Percentiles rank a stretch among this genome's conserved stretches.
phyloP scores from a whole-genome alignment of 2,888 invertebrate genomes.

The Apamea anceps region DNA sequence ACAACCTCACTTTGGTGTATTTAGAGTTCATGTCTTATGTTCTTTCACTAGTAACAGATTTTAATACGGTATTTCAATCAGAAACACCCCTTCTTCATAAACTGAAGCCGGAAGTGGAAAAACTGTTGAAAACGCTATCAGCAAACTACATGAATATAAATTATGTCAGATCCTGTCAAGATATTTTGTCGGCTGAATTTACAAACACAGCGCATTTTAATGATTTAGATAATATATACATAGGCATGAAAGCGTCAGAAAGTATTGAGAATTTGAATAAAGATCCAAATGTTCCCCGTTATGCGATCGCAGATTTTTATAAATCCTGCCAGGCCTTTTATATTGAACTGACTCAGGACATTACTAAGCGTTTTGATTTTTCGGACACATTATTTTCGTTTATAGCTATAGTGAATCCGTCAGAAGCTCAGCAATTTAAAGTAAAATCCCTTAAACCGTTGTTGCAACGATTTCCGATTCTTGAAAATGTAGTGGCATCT shows the following conservation, averaged over 20 bases:
- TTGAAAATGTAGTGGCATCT: no score
- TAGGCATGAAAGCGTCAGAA: neutral
- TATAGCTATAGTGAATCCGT: no score
- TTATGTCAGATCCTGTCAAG: neutral
- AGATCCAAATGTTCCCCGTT: no score
- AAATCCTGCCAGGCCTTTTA: no score
- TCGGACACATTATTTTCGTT: no score
- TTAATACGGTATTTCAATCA: neutral
- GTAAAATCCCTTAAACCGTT: no score
- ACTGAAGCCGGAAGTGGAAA: neutral
- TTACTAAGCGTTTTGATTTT: no score
- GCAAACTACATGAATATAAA: neutral
- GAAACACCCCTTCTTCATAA: neutral
- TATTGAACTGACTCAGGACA: no score
- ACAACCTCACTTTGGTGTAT: neutral
- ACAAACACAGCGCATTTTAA: neutral
- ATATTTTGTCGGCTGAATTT: neutral
- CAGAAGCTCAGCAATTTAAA: no score
- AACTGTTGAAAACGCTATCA: neutral
- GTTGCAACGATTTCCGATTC: no score
- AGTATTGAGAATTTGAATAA: no score
- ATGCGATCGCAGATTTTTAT: no score
- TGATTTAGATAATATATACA: neutral
- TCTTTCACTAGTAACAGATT: neutral
- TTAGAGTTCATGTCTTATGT: slow-evolving; percentile 2